Percentiles rank a stretch among this genome's conserved stretches.
phyloP scores from a whole-genome alignment of 2,113 vertebrate genomes.

The Nipponia nippon region DNA sequence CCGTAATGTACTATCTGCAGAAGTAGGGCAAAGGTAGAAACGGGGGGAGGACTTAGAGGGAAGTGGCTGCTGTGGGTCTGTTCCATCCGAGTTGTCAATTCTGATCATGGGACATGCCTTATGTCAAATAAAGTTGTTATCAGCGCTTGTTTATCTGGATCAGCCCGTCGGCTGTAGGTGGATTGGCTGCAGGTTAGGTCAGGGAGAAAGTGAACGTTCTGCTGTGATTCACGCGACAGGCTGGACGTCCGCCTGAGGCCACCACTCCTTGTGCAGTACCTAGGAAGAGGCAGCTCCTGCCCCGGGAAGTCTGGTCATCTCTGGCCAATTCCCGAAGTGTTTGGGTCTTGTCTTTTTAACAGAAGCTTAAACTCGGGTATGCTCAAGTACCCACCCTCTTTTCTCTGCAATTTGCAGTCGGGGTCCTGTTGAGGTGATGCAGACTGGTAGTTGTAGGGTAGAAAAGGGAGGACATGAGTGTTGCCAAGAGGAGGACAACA shows the following conservation, averaged over 20 bases:
- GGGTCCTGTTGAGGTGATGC: not conserved
- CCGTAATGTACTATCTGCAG: not conserved
- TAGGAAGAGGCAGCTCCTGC: not conserved
- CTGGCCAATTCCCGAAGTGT: not conserved
- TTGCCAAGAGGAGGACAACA: not conserved
- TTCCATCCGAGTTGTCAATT: not conserved
- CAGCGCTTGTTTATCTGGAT: not conserved
- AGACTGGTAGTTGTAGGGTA: not conserved
- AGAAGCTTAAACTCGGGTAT: not conserved
- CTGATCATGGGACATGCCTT: rapidly evolving
- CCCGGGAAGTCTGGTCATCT: not conserved
- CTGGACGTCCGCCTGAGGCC: not conserved
- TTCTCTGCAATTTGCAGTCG: not conserved
- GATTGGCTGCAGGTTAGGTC: not conserved
- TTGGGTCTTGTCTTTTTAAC: not conserved
- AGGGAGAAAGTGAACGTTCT: not conserved
- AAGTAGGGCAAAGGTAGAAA: not conserved
- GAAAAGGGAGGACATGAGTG: not conserved
- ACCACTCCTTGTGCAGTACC: not conserved
- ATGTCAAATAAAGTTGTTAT: not conserved
- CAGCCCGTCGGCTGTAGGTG: not conserved
- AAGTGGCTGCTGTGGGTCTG: not conserved
- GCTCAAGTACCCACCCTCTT: not conserved
- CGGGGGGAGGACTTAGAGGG: not conserved
- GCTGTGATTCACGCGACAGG: not conserved